Percentiles rank a stretch among this genome's conserved stretches.
phyloP scores from a whole-genome alignment of 2,113 vertebrate genomes.

The Artemisiospiza belli region DNA sequence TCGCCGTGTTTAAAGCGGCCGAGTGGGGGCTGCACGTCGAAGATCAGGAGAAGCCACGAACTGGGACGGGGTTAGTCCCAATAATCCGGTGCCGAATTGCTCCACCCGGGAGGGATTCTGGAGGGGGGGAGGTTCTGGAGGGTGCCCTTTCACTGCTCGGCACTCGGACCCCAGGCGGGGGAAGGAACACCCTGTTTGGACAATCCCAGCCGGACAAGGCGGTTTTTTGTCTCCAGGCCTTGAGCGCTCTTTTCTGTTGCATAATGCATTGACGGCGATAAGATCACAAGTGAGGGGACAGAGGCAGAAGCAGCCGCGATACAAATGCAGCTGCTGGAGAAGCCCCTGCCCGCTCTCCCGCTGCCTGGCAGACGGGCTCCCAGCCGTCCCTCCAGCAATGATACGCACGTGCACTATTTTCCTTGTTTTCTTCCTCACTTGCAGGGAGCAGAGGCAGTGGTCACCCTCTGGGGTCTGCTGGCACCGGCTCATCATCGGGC shows the following conservation, averaged over 20 bases:
- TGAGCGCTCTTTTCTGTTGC: fast-evolving
- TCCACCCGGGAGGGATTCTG: fast-evolving
- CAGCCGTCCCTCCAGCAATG: not conserved
- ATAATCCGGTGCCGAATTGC: fast-evolving
- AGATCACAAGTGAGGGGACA: not conserved
- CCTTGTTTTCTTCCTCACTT: not conserved
- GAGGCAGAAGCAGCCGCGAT: fast-evolving
- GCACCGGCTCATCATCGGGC: fast-evolving
- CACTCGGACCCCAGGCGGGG: fast-evolving
- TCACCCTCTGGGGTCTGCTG: not conserved
- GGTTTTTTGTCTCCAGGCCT: not conserved
- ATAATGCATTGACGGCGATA: fast-evolving
- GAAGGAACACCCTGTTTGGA: fast-evolving
- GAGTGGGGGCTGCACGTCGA: fast-evolving
- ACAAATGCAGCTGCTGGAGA: not conserved
- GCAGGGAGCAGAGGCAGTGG: fast-evolving
- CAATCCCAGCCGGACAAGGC: not conserved
- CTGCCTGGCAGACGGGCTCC: not conserved
- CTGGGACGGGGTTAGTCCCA: fast-evolving
- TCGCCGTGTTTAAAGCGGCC: fast-evolving
- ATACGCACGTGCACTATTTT: fast-evolving
- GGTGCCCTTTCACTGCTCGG: fast-evolving
- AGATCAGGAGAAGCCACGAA: not conserved
- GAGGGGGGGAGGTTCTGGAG: fast-evolving
- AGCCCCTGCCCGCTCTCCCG: fast-evolving